phyloP scores from a whole-genome alignment of 2,113 vertebrate genomes.

The Apteryx owenii region DNA sequence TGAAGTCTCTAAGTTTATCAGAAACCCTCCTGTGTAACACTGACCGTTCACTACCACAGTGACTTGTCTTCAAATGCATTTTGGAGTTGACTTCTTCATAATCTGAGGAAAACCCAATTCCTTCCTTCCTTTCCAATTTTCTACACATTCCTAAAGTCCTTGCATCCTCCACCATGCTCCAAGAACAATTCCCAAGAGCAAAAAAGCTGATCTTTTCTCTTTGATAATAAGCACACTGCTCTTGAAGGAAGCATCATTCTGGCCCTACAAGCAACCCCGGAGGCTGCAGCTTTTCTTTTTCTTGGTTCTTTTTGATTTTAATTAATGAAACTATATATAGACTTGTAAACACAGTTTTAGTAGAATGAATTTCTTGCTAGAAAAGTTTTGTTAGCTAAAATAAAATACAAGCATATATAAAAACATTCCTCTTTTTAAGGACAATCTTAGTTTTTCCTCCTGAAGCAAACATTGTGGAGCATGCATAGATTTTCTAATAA shows the following conservation, averaged over 20 bases:
- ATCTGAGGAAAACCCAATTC: background rate
- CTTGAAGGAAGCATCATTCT: background rate
- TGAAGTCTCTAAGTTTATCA: background rate
- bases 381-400: background rate
- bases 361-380: background rate
- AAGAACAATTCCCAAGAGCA: background rate
- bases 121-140: background rate
- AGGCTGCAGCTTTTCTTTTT: background rate
- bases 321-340: background rate
- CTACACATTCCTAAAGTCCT: background rate
- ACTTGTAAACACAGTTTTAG: background rate
- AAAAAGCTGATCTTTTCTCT: background rate
- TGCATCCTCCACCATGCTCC: background rate
- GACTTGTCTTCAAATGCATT: fast-evolving
- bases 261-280: background rate
- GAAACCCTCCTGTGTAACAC: background rate
- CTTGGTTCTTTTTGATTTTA: background rate
- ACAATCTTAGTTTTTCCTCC: background rate
- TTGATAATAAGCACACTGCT: background rate
- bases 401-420: background rate
- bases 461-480: background rate
- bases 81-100: background rate
- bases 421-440: background rate
- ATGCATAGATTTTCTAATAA: background rate
- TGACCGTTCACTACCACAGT: background rate